Evolutionary conservation across 1,140 invertebrate genomes (phyloP).

Genomic region (Drosophila navojoa): DNA sequence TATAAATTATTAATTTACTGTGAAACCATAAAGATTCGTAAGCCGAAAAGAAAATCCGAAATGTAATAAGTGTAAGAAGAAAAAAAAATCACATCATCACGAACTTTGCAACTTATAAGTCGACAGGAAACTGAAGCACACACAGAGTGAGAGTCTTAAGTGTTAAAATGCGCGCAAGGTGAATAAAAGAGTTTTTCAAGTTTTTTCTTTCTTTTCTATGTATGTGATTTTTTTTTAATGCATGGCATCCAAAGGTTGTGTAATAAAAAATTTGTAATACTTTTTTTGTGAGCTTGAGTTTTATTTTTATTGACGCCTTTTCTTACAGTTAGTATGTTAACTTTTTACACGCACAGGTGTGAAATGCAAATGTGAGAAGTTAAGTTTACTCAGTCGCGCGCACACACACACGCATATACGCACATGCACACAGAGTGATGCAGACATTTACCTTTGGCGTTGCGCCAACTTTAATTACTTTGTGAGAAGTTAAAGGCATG

Average conservation of each 20-base stretch:
- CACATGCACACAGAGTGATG: not conserved
- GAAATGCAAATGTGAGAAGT: slow-evolving; percentile 76
- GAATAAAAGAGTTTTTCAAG: slow-evolving; percentile 29
- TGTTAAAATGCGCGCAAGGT: slow-evolving; percentile 17
- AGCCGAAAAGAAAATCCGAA: too few species aligned
- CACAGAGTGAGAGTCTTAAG: slow-evolving; percentile 1
- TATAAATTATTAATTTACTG: too few species aligned
- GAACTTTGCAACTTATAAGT: too few species aligned
- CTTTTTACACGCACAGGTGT: slow-evolving; percentile 70
- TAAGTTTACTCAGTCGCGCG: slow-evolving; percentile 40
- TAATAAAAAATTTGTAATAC: slow-evolving; percentile 46
- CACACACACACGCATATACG: slow-evolving; percentile 7
- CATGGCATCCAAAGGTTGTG: slow-evolving; percentile 43
- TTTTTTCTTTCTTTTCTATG: too few species aligned
- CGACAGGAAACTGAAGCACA: too few species aligned
- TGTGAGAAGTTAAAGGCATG: slow-evolving; percentile 77
- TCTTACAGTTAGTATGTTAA: slow-evolving; percentile 64
- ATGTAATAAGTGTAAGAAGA: too few species aligned
- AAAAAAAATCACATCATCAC: too few species aligned
- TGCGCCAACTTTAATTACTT: slow-evolving; percentile 79
- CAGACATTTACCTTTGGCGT: slow-evolving; percentile 50
- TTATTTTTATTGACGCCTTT: slow-evolving; percentile 50
- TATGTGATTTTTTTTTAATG: slow-evolving; percentile 24
- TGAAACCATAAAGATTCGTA: too few species aligned
- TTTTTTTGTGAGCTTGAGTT: slow-evolving; percentile 42